A percentile compares a stretch with the other conserved stretches of the same genome.
phyloP scores from a whole-genome alignment of 2,113 vertebrate species.

The Ramphastos sulfuratus region DNA sequence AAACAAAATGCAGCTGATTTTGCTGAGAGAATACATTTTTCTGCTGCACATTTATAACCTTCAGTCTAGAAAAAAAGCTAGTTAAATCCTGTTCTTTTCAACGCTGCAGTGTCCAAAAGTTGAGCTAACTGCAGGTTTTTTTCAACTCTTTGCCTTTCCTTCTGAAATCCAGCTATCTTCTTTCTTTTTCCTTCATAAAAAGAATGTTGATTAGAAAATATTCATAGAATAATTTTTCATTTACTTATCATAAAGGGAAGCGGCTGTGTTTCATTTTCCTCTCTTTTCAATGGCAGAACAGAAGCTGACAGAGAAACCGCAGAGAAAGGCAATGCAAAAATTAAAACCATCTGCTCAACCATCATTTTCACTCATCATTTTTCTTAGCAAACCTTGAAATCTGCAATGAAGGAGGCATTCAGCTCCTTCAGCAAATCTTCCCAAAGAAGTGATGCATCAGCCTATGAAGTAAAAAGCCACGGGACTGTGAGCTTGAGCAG shows the following conservation, averaged over 20 bases:
- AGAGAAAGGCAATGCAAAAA: background rate
- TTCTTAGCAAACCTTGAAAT: background rate
- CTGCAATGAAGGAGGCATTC: background rate
- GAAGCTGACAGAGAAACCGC: background rate
- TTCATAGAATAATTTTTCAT: background rate
- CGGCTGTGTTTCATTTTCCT: background rate
- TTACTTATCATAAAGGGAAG: background rate
- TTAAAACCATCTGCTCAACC: slow-evolving; percentile 19
- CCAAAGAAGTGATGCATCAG: background rate
- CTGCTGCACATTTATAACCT: background rate
- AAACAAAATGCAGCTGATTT: background rate
- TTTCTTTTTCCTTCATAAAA: background rate
- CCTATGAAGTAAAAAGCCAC: fast-evolving
- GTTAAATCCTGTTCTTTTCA: background rate
- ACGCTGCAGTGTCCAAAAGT: background rate
- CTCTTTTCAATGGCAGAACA: background rate
- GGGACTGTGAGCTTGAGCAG: background rate
- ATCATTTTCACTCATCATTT: background rate
- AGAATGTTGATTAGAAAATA: background rate
- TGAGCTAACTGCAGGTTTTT: background rate
- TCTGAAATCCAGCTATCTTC: background rate
- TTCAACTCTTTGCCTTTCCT: background rate
- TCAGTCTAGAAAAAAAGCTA: background rate
- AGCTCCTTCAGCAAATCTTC: background rate
- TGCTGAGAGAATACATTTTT: background rate